Evolutionary conservation across 1,140 invertebrate species (phyloP), one percentile per base, ranked within the genome.

Genomic region (Xylocopa sonorina): DNA sequence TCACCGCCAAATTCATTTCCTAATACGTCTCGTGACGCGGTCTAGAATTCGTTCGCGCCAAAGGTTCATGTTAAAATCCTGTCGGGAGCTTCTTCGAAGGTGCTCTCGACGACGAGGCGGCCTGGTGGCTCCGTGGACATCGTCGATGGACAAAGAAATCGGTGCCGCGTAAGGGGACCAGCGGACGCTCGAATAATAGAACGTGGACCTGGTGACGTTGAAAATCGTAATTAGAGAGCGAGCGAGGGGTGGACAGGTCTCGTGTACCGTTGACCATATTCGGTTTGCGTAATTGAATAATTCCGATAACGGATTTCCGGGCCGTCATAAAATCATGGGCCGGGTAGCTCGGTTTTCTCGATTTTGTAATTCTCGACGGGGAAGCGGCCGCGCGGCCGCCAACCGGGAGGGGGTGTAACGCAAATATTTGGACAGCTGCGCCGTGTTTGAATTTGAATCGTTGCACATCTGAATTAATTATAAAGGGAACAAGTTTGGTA

Each of bases 21-120:
- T 88, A 89, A 88, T 89, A 89, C 86, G 88, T 89, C 86, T 81
- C 32, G 48, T 66, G 76, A 78, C 81, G 80, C 82, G 85, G 81
- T 86, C 87, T 89, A 89, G 88, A 89, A 89, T 89, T 88, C 88
- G 84, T 89, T 87, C 84, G 87, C 86, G 86, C 88, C 88, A 89
- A 88, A 88, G 80, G 83, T 84, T 88, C 86, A 88, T 89, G 87
- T 87, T 89, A 89, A 89, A 88, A 83, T 83, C 75, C 53, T 12
- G 16, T 48, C 67, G 55, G 67, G 21, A 66, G 51, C 68, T 78
- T 51, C 66, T 46, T 41, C 64, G 60, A 79, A 63, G 60, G 21
- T 34, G 76, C 46, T 48, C 34, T n/a, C n/a, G n/a, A n/a, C n/a
- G n/a, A n/a, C n/a, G n/a, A n/a, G 21, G 12, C 60, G 12, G n/a